Conservation (phyloP, 2,797 vertebrate genomes). For the Dipus sagitta region DNA sequence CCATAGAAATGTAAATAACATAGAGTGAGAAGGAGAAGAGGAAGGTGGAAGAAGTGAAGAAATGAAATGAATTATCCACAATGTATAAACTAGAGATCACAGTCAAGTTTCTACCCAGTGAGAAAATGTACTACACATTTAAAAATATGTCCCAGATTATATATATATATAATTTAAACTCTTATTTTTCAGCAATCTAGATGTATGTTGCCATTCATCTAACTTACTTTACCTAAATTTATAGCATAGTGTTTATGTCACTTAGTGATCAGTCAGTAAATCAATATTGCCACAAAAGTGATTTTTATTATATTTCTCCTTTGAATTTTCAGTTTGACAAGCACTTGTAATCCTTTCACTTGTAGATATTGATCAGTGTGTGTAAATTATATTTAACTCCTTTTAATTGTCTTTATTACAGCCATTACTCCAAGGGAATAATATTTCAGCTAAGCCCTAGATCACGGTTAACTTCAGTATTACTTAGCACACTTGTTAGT, state of each 20-base stretch:
- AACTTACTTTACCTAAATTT: constrained; percentile 33
- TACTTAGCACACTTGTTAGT: constrained; percentile 8
- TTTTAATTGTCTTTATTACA: constrained; percentile 56
- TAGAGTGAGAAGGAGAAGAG: background rate
- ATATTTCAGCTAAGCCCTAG: constrained; percentile 41
- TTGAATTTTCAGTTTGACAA: constrained; percentile 59
- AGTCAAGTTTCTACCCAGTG: background rate
- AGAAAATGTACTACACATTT: constrained; percentile 33
- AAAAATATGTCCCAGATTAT: constrained; percentile 5
- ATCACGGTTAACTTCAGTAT: constrained; percentile 52
- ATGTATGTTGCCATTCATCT: background rate
- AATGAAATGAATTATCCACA: constrained; percentile 3
- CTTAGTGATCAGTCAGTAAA: background rate
- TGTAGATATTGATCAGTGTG: constrained; percentile 31
- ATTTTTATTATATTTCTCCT: constrained; percentile 19
- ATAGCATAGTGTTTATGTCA: constrained; percentile 30
- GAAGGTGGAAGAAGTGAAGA: background rate
- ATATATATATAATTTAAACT: background rate
- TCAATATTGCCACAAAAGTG: background rate
- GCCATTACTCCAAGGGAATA: constrained; percentile 6
- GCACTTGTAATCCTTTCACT: constrained; percentile 30
- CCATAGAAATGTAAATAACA: background rate
- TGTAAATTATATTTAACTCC: background rate
- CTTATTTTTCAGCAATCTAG: background rate
- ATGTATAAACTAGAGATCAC: background rate